A percentile compares a stretch with the other conserved stretches of the same genome.
Conservation (phyloP, 2,113 vertebrate genomes). For the Pampusana beccarii region DNA sequence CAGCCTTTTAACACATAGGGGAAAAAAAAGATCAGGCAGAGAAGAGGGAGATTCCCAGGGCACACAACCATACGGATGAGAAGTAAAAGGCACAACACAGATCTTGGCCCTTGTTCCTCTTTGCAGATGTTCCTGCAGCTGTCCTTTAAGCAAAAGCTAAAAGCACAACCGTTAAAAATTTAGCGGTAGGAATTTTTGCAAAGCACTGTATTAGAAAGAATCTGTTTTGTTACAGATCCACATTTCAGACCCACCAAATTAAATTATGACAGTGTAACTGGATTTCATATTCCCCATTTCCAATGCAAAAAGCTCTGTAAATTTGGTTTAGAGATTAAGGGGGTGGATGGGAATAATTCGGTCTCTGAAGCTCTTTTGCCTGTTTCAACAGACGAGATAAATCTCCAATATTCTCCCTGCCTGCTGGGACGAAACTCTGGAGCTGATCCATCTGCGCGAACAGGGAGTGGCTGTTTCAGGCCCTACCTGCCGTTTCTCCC, state of each 20-base stretch:
- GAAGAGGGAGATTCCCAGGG: neutral
- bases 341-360: neutral
- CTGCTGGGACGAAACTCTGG: neutral
- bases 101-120: neutral
- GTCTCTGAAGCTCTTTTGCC: neutral
- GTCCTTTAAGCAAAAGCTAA: neutral
- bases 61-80: neutral
- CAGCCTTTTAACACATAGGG: neutral
- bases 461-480: neutral
- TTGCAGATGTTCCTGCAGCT: neutral
- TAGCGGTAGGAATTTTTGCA: neutral
- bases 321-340: neutral
- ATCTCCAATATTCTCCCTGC: neutral
- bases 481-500: constrained; percentile 88
- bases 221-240: neutral
- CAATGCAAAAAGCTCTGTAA: neutral
- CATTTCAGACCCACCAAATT: neutral
- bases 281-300: neutral
- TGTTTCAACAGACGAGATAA: neutral
- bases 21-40: neutral
- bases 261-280: neutral
- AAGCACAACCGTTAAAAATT: neutral
- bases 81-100: neutral
- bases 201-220: neutral
- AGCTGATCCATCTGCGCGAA: neutral